A percentile compares a stretch with the other conserved stretches of the same genome.
Conservation (phyloP, 2,797 vertebrate species). For the Protonibea diacanthus region DNA sequence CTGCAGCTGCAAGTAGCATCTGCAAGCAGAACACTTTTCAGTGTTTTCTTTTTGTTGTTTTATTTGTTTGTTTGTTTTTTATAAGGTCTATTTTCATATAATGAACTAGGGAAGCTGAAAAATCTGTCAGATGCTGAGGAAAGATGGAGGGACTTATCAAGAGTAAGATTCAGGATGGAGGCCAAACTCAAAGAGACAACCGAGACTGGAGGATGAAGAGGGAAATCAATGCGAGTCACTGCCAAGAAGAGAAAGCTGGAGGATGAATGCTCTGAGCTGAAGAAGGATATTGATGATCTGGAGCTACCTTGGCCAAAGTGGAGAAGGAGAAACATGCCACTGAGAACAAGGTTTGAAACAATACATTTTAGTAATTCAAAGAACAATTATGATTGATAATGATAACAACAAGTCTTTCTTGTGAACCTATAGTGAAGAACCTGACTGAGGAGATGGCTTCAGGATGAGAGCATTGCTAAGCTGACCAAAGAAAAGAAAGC, state of each 20-base stretch:
- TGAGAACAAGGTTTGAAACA: constrained; percentile 89
- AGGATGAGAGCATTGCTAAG: constrained; percentile 81
- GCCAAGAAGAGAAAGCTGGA: constrained; percentile 86
- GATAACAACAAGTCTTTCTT: constrained; percentile 1
- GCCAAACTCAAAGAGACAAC: constrained; percentile 90
- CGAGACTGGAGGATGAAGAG: constrained; percentile 90
- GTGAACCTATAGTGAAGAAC: constrained; percentile 77
- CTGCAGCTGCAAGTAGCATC: constrained; percentile 90
- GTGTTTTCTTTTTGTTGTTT: too few species aligned
- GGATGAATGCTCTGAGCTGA: constrained; percentile 91
- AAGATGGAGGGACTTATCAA: constrained; percentile 80
- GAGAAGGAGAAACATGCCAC: constrained; percentile 93
- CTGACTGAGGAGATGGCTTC: constrained; percentile 82
- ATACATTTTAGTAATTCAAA: accelerated
- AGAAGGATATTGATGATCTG: constrained; percentile 92
- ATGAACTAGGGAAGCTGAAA: constrained; percentile 85
- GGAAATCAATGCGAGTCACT: constrained; percentile 83
- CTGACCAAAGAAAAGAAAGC: constrained; percentile 83
- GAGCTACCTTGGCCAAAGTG: constrained; percentile 90
- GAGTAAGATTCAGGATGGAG: constrained; percentile 91
- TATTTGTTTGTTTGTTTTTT: not conserved
- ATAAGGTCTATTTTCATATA: not conserved
- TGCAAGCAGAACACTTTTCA: constrained; percentile 80
- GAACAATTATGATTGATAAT: not conserved
- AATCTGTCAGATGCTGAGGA: constrained; percentile 88